Evolutionary conservation across 2,113 vertebrate genomes (phyloP).

Genomic region (Phylloscopus whistleri): DNA sequence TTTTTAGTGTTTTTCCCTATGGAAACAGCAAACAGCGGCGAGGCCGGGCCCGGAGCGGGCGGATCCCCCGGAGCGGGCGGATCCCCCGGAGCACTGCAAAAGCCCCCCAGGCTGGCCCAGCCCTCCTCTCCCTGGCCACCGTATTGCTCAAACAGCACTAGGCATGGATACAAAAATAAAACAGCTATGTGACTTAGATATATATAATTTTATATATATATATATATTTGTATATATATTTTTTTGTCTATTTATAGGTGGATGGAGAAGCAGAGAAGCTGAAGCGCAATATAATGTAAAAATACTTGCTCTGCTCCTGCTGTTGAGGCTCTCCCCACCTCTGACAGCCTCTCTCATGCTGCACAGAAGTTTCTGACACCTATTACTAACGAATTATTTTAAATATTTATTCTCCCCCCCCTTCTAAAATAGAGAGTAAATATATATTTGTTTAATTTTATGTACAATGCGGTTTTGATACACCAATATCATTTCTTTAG

Average conservation of each 20-base stretch:
- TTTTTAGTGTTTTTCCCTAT: background rate
- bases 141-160: constrained; percentile 66
- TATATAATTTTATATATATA: constrained; percentile 70
- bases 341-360: constrained; percentile 49
- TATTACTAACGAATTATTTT: constrained; percentile 62
- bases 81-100: background rate
- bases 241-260: constrained; percentile 64
- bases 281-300: constrained; percentile 55
- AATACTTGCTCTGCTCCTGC: constrained; percentile 23
- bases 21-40: background rate
- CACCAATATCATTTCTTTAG: constrained; percentile 59
- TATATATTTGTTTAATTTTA: constrained; percentile 78
- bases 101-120: background rate
- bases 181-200: constrained; percentile 71
- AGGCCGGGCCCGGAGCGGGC: background rate
- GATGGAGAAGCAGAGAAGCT: constrained; percentile 45
- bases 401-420: constrained; percentile 53
- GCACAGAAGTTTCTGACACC: constrained; percentile 52
- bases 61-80: accelerated
- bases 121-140: constrained; percentile 28
- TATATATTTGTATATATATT: constrained; percentile 66
- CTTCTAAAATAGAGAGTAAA: constrained; percentile 77
- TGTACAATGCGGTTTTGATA: constrained; percentile 61
- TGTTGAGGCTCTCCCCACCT: constrained; percentile 39
- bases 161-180: constrained; percentile 79